These are phyloP conservation scores for Percina caprodes DNA, from an alignment of 2,113 vertebrate genomes.

Conservation along the genomic window DNA sequence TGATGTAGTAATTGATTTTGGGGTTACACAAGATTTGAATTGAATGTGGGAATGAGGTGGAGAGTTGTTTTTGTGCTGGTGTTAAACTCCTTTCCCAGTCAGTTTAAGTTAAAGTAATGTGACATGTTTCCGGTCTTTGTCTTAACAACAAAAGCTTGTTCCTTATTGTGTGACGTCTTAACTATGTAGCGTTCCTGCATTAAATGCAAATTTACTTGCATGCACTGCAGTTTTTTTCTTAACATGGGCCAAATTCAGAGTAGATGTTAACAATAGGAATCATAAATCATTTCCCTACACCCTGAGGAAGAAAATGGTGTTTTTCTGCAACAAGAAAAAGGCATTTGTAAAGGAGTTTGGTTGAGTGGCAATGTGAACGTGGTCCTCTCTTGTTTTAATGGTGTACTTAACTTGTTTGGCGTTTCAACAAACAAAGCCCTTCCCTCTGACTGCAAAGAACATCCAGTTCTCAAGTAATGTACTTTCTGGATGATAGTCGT, in stretches of 20 bases:
- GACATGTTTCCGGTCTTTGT: background rate
- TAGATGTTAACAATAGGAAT: constrained; percentile 23
- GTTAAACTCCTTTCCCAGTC: background rate
- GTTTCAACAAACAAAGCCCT: constrained; percentile 70
- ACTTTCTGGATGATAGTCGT: constrained; percentile 33
- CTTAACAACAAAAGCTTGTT: background rate
- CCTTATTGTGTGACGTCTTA: background rate
- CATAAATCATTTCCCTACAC: constrained; percentile 25
- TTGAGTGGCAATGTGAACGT: constrained; percentile 35
- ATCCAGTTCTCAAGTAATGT: constrained; percentile 34
- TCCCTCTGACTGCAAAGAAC: constrained; percentile 39
- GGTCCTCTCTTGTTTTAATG: constrained; percentile 61
- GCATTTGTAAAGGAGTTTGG: background rate
- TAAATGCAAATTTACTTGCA: background rate
- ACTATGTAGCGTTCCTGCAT: background rate
- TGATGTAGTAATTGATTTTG: background rate
- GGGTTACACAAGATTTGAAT: background rate
- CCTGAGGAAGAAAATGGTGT: background rate
- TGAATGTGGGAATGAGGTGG: no score
- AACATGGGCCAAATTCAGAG: constrained; percentile 6
- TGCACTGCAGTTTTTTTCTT: background rate
- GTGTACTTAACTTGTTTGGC: constrained; percentile 61
- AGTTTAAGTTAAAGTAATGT: background rate
- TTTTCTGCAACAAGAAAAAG: background rate
- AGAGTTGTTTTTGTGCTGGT: background rate